Evolutionary conservation across 2,888 invertebrate species (phyloP), one percentile per base, ranked within the genome.

Genomic region (Thecophora atra): DNA sequence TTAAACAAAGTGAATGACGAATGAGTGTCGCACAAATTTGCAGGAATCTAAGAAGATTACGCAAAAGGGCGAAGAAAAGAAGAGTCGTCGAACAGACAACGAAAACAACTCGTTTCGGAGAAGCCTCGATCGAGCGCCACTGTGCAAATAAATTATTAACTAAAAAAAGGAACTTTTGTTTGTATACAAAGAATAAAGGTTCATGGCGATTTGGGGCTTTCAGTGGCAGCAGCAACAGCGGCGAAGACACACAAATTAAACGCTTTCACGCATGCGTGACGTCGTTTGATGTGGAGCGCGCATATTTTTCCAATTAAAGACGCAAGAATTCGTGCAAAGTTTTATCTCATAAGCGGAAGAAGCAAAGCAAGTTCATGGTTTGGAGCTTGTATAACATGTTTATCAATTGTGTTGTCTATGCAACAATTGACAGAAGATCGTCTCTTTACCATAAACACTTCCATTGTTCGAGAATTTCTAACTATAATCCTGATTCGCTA

Each of bases 211-310:
- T 21, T 5, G 24, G 5, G 4, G 26, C 21, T 47, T 11, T 21
- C 4, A 66, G 51, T 21, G 37, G 37, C 28, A 54, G 54, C 28
- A 52, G 54, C 30, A 66, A 30, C 66, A 54, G 3, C 42, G 42
- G 21, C 42, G 17, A 15, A 7, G 62, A 62, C 6, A 8, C 3
- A 21, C 13, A 21, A 51, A 13, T 54, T 54, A 54, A 69, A 60
- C 69, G 44, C 47, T 69, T 69, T 62, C 51, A 69, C 60, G 69
- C 69, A 69, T 69, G 69, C 69, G 69, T 62, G 30, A 21, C 69
- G 19, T 51, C 30, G 62, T 69, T 60, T 62, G 58, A 30, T 42
- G 13, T 69, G 47, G 51, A 44, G 47, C 51, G 62, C 26, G 60
- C 19, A 30, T 56, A 68, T 21, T 42, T 8, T 26, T 60, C n/a